Percentiles rank a stretch among this genome's conserved stretches.
Evolutionary conservation across 2,888 invertebrate genomes (phyloP).

Genomic region (Ichneumon xanthorius): DNA sequence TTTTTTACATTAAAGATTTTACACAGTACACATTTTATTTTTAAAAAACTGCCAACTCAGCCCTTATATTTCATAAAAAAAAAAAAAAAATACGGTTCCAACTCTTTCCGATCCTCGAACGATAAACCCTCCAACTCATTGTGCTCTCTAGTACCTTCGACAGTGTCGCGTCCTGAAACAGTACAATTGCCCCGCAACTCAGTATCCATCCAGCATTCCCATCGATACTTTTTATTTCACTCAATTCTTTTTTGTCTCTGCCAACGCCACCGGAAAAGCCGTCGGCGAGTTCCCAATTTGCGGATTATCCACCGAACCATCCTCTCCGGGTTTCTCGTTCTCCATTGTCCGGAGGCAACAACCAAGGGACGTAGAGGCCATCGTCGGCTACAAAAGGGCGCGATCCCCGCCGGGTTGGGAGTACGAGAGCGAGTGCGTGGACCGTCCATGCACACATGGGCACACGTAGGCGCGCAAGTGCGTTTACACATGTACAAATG

Average conservation of each 20-base stretch:
- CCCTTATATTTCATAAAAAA: background rate
- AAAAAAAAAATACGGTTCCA: background rate
- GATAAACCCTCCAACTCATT: background rate
- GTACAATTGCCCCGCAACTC: background rate
- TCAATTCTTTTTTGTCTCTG: conserved; percentile 52
- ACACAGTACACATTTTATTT: too few relatives aligned
- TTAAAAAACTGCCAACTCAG: background rate
- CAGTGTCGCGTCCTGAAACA: background rate
- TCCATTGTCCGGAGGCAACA: conserved; percentile 48
- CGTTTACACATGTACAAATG: conserved; percentile 12
- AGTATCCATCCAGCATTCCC: conserved; percentile 1
- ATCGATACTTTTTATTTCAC: conserved; percentile 4
- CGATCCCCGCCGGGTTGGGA: conserved; percentile 22
- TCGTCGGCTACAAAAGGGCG: conserved; percentile 43
- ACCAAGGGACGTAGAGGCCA: conserved; percentile 22
- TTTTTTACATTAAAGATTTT: background rate
- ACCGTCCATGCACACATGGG: background rate
- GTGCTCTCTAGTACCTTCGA: background rate
- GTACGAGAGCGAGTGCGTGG: conserved; percentile 6
- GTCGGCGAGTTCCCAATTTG: conserved; percentile 65
- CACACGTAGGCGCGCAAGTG: background rate
- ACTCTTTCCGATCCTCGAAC: background rate
- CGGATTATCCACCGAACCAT: conserved; percentile 65
- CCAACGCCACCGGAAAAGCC: conserved; percentile 62
- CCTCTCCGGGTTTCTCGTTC: conserved; percentile 55